A percentile compares a stretch with the other conserved stretches of the same genome.
These are phyloP conservation scores for Ictidomys tridecemlineatus DNA, from an alignment of 2,113 vertebrate species.

Conservation along the genomic window DNA sequence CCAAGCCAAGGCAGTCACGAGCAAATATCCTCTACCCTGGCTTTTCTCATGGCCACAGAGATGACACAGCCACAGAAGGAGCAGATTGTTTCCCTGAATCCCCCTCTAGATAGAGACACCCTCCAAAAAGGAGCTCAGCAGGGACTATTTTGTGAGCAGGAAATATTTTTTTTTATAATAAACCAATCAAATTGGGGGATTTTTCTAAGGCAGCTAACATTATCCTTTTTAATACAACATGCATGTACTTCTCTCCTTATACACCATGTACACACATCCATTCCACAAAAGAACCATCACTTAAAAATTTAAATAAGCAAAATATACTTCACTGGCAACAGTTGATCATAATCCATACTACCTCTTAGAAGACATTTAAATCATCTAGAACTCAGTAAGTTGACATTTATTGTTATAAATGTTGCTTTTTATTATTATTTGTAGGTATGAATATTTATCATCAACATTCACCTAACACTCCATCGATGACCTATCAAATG, in stretches of 20 bases:
- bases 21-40: neutral
- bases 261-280: neutral
- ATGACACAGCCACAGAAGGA: neutral
- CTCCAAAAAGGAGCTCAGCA: neutral
- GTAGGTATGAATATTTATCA: neutral
- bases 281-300: neutral
- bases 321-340: neutral
- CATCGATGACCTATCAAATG: neutral
- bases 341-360: neutral
- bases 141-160: neutral
- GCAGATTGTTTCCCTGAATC: neutral
- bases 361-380: neutral
- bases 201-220: neutral
- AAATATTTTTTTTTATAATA: neutral
- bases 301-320: constrained; percentile 1
- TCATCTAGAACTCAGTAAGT: neutral
- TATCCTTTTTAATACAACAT: neutral
- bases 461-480: neutral
- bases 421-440: neutral
- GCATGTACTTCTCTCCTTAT: neutral
- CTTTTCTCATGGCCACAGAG: neutral
- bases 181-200: neutral
- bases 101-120: neutral
- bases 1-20: neutral
- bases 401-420: neutral